These are phyloP conservation scores for Diceros bicornis DNA, from an alignment of 2,797 vertebrate species.

Conservation along the genomic window DNA sequence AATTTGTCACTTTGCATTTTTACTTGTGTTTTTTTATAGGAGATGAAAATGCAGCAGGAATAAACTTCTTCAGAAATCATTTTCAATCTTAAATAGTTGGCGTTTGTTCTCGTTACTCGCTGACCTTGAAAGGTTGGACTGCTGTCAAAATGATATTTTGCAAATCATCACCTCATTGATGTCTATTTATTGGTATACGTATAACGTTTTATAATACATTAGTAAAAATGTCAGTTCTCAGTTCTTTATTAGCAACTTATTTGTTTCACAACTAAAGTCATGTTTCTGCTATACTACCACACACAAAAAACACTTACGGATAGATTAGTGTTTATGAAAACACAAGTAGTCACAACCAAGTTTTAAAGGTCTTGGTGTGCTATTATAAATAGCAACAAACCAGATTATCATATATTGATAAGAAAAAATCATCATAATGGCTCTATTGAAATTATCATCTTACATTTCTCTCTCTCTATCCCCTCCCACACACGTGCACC, in stretches of 20 bases:
- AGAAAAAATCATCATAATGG: constrained; percentile 38
- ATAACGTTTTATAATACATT: constrained; percentile 58
- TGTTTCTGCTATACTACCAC: constrained; percentile 59
- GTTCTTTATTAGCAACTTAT: constrained; percentile 56
- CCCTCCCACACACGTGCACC: too few relatives aligned
- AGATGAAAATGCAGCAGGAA: constrained; percentile 34
- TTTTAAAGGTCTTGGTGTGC: constrained; percentile 59
- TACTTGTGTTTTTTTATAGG: constrained; percentile 57
- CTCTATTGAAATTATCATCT: neutral
- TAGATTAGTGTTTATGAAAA: constrained; percentile 67
- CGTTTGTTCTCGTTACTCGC: constrained; percentile 25
- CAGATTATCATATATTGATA: constrained; percentile 12
- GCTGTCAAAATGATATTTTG: constrained; percentile 70
- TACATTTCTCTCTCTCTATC: neutral
- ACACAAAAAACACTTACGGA: constrained; percentile 60
- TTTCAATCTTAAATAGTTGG: constrained; percentile 62
- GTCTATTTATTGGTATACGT: constrained; percentile 39
- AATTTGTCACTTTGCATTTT: constrained; percentile 76
- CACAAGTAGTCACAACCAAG: constrained; percentile 22
- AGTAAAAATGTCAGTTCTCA: constrained; percentile 68
- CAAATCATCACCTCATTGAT: constrained; percentile 39
- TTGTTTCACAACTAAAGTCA: constrained; percentile 46
- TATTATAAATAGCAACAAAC: constrained; percentile 50
- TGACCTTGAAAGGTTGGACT: constrained; percentile 62
- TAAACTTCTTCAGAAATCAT: constrained; percentile 70